Evolutionary conservation across 37 sponge, comb jelly and placozoan species (phyloP).

Genomic region (Beroe ovata): DNA sequence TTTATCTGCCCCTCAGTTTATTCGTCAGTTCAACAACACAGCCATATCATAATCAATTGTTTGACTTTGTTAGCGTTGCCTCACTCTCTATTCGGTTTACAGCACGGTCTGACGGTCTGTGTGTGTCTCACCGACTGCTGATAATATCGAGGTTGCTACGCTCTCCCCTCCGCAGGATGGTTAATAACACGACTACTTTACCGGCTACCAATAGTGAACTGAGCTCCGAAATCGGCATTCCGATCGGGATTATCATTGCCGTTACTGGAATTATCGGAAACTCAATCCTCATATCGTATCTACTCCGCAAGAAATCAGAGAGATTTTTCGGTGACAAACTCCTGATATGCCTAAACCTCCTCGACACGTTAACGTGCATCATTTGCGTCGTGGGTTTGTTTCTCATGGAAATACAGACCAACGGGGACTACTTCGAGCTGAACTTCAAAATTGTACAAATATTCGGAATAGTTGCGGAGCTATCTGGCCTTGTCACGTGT

Average conservation of each 20-base stretch:
- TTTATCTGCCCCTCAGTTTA: too few relatives aligned
- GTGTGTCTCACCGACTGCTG: too few relatives aligned
- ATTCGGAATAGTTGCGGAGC: neutral
- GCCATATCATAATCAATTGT: too few relatives aligned
- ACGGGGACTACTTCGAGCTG: neutral
- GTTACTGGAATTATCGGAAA: neutral
- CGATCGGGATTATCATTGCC: neutral
- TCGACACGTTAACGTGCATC: neutral
- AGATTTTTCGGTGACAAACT: neutral
- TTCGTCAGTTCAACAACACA: too few relatives aligned
- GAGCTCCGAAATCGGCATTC: neutral
- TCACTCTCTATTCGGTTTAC: too few relatives aligned
- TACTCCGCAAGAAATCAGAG: neutral
- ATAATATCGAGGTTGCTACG: too few relatives aligned
- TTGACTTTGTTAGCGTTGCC: too few relatives aligned
- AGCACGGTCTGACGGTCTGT: too few relatives aligned
- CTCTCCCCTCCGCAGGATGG: too few relatives aligned
- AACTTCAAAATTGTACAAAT: neutral
- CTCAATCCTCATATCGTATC: neutral
- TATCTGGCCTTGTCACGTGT: conserved; percentile 1
- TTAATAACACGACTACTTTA: too few relatives aligned
- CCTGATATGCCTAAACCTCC: neutral
- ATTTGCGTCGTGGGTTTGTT: neutral
- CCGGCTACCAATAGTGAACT: too few relatives aligned
- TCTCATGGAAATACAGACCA: neutral